A percentile compares a stretch with the other conserved stretches of the same genome.
Conservation (phyloP, 2,888 invertebrate genomes). For the Actias luna region DNA sequence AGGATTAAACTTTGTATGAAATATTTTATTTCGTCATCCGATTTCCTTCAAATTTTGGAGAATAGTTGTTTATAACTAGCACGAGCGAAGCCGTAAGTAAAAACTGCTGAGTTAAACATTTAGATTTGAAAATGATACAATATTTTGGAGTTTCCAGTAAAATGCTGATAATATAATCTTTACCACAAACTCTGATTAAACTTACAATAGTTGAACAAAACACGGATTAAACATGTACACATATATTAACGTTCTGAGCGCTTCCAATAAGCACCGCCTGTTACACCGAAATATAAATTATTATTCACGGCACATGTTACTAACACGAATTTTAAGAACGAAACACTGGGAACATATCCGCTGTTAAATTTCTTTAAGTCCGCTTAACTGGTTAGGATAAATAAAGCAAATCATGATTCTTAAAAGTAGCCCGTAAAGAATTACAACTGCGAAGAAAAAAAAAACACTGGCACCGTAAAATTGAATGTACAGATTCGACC, state of each 20-base stretch:
- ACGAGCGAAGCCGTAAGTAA: too few species aligned
- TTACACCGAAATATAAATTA: background rate
- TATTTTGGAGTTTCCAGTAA: background rate
- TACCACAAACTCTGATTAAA: background rate
- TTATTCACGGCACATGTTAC: background rate
- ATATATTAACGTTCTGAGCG: background rate
- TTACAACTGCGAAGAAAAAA: background rate
- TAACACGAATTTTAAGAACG: conserved; percentile 3
- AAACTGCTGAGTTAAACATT: too few species aligned
- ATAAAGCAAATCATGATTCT: background rate
- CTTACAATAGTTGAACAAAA: background rate
- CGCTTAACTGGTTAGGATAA: background rate
- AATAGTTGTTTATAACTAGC: too few species aligned
- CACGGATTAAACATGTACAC: conserved; percentile 1
- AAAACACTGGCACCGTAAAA: background rate
- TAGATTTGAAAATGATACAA: too few species aligned
- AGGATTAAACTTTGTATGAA: too few species aligned
- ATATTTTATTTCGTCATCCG: too few species aligned
- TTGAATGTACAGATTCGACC: background rate
- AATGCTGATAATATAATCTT: background rate
- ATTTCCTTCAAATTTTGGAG: too few species aligned
- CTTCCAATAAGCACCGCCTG: conserved; percentile 1
- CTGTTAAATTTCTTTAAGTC: conserved; percentile 2
- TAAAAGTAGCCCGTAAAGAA: background rate
- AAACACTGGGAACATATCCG: conserved; percentile 8